Evolutionary conservation across 2,797 vertebrate genomes (phyloP).

Genomic region (Salmo trutta): DNA sequence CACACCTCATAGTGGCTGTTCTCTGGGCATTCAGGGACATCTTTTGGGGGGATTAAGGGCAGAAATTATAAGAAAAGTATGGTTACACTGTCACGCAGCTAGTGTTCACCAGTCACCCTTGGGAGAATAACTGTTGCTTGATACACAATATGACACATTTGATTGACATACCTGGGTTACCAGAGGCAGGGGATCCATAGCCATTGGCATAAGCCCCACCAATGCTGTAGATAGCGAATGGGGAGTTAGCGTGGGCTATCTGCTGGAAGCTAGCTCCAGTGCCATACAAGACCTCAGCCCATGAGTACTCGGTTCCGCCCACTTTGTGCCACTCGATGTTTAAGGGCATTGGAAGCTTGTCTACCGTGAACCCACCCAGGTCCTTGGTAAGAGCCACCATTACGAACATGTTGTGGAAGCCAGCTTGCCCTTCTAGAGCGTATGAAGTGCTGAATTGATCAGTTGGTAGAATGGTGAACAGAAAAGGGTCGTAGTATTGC

Average conservation of each 20-base stretch:
- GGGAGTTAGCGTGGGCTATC: conserved; percentile 30
- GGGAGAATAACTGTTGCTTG: neutral
- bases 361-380: conserved; percentile 42
- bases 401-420: conserved; percentile 49
- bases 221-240: conserved; percentile 65
- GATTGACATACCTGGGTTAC: conserved; percentile 28
- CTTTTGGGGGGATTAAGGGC: conserved; percentile 52
- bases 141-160: neutral
- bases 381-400: conserved; percentile 49
- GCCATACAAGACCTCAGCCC: conserved; percentile 54
- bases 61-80: neutral
- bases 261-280: conserved; percentile 17
- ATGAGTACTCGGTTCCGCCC: conserved; percentile 62
- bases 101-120: neutral
- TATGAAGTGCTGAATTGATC: conserved; percentile 63
- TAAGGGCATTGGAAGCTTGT: conserved; percentile 27
- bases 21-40: conserved; percentile 54
- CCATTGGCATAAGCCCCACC: conserved; percentile 51
- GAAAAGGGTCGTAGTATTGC: conserved; percentile 58
- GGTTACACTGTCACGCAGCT: no score
- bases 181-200: conserved; percentile 61
- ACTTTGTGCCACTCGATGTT: conserved; percentile 52
- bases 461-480: conserved; percentile 61
- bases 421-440: conserved; percentile 43
- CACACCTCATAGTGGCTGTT: conserved; percentile 78